Evolutionary conservation across 1,140 invertebrate genomes (phyloP), one percentile per base, ranked within the genome.

Genomic region (Leptopilina boulardi): DNA sequence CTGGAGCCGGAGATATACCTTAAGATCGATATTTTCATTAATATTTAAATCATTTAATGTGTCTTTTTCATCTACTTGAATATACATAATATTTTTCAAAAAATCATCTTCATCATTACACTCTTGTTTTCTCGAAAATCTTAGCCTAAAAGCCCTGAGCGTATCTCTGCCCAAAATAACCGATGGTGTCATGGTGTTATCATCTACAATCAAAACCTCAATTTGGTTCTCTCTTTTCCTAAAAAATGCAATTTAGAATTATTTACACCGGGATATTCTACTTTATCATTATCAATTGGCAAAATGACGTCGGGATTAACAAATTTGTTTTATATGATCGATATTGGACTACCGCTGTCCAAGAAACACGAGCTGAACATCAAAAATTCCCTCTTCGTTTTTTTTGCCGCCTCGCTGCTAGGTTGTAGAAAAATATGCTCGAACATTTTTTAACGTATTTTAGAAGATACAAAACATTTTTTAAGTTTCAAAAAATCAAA

Each of bases 271-370:
- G 30, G 38, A 38, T 76, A 76, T 10, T 76, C 47, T 9, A 42
- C 2, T 9, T 9, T 9, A 9, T 21, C 34, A 18, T 56, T 26
- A 6, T 74, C n/a, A 34, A 23, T 9, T n/a, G 66, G 74, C 54
- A 47, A 30, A 38, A 56, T 41, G 13, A 76, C 41, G 59, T 59
- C 15, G 51, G 30, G 23, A 70, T 70, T 70, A n/a, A 70, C 15
- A 23, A 70, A 71, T 59, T 76, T 59, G 54, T 51, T 34, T 54
- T 70, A 42, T 56, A 72, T 76, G n/a, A 71, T 42, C 11, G 42
- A 54, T 26, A 76, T 59, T 19, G 75, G 44, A 77, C 71, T 77
- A 6, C 70, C 76, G 26, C 76, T 77, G 71, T 77, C 71, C 21
- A 77, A 70, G 41, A 76, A 72, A 44, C 30, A 54, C 19, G 11